These are phyloP conservation scores for Phoeniculus purpureus DNA, from an alignment of 2,797 vertebrate genomes.

Conservation along the genomic window DNA sequence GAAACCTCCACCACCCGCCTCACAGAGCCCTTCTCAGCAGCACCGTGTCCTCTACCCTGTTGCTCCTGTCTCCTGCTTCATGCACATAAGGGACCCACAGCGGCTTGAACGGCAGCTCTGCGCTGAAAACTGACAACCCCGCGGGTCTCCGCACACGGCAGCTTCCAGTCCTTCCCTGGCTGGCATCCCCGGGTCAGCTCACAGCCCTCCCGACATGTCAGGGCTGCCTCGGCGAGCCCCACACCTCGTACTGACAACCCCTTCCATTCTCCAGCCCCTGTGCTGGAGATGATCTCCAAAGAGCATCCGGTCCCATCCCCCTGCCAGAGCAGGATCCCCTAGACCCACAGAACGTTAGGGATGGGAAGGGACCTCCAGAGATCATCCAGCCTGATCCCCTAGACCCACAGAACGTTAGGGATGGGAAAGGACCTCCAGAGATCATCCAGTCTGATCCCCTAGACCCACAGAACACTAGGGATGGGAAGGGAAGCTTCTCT, in stretches of 20 bases:
- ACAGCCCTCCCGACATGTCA: background rate
- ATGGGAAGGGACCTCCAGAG: no score
- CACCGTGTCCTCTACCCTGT: constrained; percentile 46
- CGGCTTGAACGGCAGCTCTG: constrained; percentile 11
- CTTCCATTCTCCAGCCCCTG: background rate
- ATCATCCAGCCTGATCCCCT: no score
- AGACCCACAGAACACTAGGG: no score
- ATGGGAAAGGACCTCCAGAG: no score
- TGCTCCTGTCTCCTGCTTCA: constrained; percentile 40
- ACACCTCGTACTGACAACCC: background rate
- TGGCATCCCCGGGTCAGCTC: background rate
- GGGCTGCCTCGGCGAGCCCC: background rate
- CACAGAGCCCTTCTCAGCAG: constrained; percentile 21
- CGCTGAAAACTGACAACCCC: constrained; percentile 10
- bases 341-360: no score
- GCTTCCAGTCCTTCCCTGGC: background rate
- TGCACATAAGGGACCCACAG: constrained; percentile 42
- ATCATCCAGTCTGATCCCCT: no score
- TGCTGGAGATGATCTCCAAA: no score
- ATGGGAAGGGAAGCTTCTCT: background rate
- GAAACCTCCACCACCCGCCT: constrained; percentile 39
- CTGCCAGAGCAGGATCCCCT: no score
- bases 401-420: no score
- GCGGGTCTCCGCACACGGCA: background rate
- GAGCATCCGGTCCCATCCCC: no score